These are phyloP conservation scores for Phortica variegata DNA, from an alignment of 1,140 invertebrate genomes.

Conservation along the genomic window DNA sequence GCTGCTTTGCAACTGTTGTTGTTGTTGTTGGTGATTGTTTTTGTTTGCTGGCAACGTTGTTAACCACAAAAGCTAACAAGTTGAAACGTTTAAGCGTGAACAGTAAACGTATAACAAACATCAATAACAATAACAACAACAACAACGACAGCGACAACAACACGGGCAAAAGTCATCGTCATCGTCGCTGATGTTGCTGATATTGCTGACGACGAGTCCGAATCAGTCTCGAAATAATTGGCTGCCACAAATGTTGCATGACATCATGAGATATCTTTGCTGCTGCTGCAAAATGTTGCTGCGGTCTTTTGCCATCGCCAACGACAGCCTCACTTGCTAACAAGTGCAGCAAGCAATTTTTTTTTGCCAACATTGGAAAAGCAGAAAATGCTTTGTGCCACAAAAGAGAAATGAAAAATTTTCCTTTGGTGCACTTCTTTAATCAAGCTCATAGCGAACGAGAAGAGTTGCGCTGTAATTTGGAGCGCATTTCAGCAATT, in stretches of 20 bases:
- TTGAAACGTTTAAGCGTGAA: neutral
- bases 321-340: too few species aligned
- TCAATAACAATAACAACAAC: constrained; percentile 27
- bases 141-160: too few species aligned
- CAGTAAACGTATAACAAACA: too few species aligned
- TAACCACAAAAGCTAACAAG: neutral
- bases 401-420: neutral
- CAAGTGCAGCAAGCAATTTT: neutral
- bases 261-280: too few species aligned
- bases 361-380: neutral
- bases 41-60: neutral
- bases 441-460: neutral
- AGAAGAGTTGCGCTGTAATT: neutral
- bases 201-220: too few species aligned
- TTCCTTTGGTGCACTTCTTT: neutral
- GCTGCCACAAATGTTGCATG: too few species aligned
- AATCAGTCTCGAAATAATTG: too few species aligned
- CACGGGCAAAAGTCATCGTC: too few species aligned
- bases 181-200: too few species aligned
- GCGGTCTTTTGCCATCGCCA: too few species aligned
- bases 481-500: neutral
- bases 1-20: constrained; percentile 6
- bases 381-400: neutral
- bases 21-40: neutral
- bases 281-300: too few species aligned